Base-by-base conservation (phyloP, 1,140 invertebrate genomes). In the Dufourea novaeangliae region DNA sequence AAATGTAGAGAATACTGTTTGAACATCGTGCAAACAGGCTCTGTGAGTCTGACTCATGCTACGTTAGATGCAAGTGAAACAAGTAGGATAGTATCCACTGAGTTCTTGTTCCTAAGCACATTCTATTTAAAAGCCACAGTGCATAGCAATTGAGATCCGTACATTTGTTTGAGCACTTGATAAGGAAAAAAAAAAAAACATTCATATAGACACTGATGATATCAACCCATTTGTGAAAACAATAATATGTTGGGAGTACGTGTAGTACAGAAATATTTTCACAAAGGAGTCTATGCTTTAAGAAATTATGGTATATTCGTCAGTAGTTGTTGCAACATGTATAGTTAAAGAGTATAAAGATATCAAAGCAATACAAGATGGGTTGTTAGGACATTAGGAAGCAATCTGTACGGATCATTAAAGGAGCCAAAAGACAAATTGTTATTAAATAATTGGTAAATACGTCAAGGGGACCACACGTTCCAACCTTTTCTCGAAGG, bases 401-500 rank as follows among this genome's bases (percentile, higher is more conserved):
- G 90, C 90, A 88, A 80, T 85, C 80, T 85, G 76, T 88, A 85
- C 82, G 80, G 74, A 87, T 91, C 83, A 90, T 90, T 91, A 91
- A 87, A 92, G 86, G 88, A 91, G 90, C 86, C 88, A 86, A 91
- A 90, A 91, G 75, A 89, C 85, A 89, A 90, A 83, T 89, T 78
- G 82, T 89, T 88, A 89, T 89, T 88, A 89, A 89, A 84, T 86
- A 74, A 87, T 75, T 88, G 79, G 85, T 91, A 92, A 92, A 92
- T 91, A 91, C 90, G 88, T 92, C 82, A 92, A 90, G 71, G 83
- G 87, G 87, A 88, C 78, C 90, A 91, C 90, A 90, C 88, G 87
- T 88, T 90, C 91, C 91, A 88, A 93, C 91, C 92, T 92, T 92
- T 91, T 92, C 87, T 88, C 88, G 91, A 88, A 92, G 88, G 83